These are phyloP conservation scores for Cheilinus undulatus DNA, from an alignment of 2,113 vertebrate species.

Conservation along the genomic window DNA sequence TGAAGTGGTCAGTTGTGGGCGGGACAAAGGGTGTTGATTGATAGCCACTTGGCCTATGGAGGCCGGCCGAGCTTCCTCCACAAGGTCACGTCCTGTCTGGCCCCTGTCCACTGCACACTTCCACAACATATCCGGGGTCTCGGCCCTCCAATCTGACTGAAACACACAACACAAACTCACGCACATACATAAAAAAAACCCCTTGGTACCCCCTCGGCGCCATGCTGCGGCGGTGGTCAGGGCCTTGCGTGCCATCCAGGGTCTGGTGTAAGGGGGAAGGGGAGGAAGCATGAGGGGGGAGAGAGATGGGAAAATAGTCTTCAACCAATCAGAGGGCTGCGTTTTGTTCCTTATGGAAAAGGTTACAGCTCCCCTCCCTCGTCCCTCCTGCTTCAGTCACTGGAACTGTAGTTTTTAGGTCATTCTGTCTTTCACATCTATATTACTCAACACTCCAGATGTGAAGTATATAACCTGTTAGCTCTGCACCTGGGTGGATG, in stretches of 20 bases:
- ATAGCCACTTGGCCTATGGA: conserved; percentile 77
- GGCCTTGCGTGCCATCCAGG: conserved; percentile 71
- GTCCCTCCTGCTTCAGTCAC: conserved; percentile 29
- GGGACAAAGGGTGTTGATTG: conserved; percentile 75
- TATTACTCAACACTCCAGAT: conserved; percentile 61
- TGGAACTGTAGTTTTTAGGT: conserved; percentile 50
- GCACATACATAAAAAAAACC: conserved; percentile 35
- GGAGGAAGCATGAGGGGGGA: conserved; percentile 32
- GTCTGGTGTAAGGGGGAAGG: conserved; percentile 49
- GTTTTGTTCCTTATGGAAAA: conserved; percentile 70
- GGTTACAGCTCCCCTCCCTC: conserved; percentile 52
- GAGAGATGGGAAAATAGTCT: conserved; percentile 58
- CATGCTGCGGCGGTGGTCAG: conserved; percentile 73
- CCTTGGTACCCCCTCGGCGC: conserved; percentile 65
- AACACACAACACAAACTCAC: conserved; percentile 29
- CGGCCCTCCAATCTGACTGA: conserved; percentile 50
- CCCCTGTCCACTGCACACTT: conserved; percentile 85
- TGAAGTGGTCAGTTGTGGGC: conserved; percentile 71
- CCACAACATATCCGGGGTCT: conserved; percentile 83
- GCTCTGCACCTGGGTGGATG: conserved; percentile 49
- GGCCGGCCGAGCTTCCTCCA: conserved; percentile 75
- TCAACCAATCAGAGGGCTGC: conserved; percentile 57
- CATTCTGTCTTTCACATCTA: conserved; percentile 52
- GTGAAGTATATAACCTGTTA: conserved; percentile 55
- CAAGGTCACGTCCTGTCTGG: conserved; percentile 84